These are phyloP conservation scores for Otolemur crassicaudatus DNA, from an alignment of 2,797 vertebrate species.

Conservation along the genomic window DNA sequence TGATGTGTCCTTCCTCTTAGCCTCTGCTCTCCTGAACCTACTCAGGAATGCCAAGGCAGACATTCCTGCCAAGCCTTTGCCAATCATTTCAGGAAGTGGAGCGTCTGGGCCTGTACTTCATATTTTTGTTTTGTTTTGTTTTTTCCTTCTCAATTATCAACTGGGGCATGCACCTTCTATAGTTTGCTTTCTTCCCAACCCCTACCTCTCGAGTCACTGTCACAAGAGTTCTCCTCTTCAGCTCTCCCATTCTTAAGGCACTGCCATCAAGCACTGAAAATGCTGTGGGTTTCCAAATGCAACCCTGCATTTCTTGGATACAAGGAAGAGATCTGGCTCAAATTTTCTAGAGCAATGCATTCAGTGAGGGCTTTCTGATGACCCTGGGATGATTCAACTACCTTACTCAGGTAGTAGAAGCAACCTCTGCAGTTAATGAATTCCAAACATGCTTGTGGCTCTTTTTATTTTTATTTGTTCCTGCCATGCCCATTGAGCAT, in stretches of 20 bases:
- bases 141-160: not conserved
- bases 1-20: not conserved
- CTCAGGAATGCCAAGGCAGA: not conserved
- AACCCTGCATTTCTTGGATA: not conserved
- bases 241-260: not conserved
- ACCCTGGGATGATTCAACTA: not conserved
- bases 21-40: not conserved
- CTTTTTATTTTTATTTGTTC: conserved; percentile 24
- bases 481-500: not conserved
- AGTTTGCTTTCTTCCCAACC: not conserved
- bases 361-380: not conserved
- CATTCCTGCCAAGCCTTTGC: not conserved
- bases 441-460: not conserved
- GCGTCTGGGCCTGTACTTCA: not conserved
- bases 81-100: not conserved
- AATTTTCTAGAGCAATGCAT: not conserved
- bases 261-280: not conserved
- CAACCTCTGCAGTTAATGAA: conserved; percentile 42
- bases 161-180: not conserved
- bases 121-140: not conserved
- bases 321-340: not conserved
- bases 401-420: not conserved
- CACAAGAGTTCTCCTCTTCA: not conserved
- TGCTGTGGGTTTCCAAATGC: not conserved
- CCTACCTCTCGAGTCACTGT: not conserved